Evolutionary conservation across 2,797 vertebrate species (phyloP).

Genomic region (Anguilla megastoma): DNA sequence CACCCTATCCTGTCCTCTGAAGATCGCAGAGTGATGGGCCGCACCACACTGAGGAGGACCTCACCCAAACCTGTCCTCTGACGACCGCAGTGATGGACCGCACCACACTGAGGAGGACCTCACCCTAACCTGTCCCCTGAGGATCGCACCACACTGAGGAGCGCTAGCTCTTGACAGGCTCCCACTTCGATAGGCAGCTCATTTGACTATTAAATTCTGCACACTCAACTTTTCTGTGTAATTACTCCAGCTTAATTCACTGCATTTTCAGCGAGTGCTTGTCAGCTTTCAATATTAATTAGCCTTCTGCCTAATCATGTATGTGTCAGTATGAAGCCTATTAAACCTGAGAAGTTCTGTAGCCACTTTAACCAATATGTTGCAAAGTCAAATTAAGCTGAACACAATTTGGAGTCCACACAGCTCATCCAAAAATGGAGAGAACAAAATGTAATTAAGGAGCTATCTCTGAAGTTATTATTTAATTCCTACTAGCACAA

Average conservation of each 20-base stretch:
- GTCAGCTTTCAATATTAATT: constrained; percentile 77
- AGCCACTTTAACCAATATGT: constrained; percentile 3
- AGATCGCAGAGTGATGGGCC: too few species aligned
- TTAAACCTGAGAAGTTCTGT: constrained; percentile 23
- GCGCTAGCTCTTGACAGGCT: not conserved
- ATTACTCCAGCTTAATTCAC: constrained; percentile 66
- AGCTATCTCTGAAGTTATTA: constrained; percentile 16
- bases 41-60: too few species aligned
- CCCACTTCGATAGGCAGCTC: constrained; percentile 52
- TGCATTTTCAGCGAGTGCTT: constrained; percentile 61
- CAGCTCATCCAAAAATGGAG: constrained; percentile 33
- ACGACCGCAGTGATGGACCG: too few species aligned
- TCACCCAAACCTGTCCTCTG: too few species aligned
- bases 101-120: too few species aligned
- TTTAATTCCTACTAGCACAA: not conserved
- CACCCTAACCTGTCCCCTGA: not conserved
- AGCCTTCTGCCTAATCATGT: constrained; percentile 67
- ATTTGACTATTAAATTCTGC: constrained; percentile 62
- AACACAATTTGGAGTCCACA: not conserved
- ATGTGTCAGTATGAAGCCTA: constrained; percentile 25
- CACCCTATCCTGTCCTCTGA: not conserved
- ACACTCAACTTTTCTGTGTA: constrained; percentile 64
- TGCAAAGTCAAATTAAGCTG: not conserved
- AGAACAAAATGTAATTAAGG: constrained; percentile 43
- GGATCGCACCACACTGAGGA: not conserved